Conservation (phyloP, 2,888 invertebrate species). For the Synergus japonicus region DNA sequence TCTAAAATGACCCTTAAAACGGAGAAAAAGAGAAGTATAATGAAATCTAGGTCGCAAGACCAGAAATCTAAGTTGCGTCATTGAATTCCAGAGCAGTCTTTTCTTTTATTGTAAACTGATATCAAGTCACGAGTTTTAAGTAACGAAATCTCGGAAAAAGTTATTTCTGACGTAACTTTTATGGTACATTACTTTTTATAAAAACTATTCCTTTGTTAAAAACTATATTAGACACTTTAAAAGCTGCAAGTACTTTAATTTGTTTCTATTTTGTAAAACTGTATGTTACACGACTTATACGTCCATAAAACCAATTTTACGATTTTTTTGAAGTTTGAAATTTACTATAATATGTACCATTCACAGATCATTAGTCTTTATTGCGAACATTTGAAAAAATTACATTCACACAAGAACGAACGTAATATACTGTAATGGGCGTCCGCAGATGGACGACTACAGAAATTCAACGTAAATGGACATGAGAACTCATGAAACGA, state of each 20-base stretch:
- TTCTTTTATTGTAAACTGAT: background rate
- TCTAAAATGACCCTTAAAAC: slow-evolving; percentile 18
- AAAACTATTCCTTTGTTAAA: background rate
- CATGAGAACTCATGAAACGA: background rate
- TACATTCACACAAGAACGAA: background rate
- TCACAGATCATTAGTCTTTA: background rate
- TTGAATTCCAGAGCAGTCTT: background rate
- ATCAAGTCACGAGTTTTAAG: background rate
- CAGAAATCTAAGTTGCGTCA: background rate
- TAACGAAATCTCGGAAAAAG: background rate
- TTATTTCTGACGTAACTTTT: background rate
- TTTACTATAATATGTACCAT: background rate
- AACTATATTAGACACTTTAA: no score
- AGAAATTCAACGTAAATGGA: background rate
- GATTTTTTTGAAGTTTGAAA: background rate
- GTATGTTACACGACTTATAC: background rate
- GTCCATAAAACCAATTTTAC: background rate
- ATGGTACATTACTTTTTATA: background rate
- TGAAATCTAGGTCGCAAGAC: slow-evolving; percentile 12
- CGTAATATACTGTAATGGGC: background rate
- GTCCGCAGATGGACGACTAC: background rate
- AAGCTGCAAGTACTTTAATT: no score
- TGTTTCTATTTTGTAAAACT: background rate
- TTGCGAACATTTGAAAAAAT: background rate
- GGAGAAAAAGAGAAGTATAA: background rate